A percentile compares a stretch with the other conserved stretches of the same genome.
phyloP scores from a whole-genome alignment of 2,797 vertebrate genomes.

The Heterohyrax brucei region DNA sequence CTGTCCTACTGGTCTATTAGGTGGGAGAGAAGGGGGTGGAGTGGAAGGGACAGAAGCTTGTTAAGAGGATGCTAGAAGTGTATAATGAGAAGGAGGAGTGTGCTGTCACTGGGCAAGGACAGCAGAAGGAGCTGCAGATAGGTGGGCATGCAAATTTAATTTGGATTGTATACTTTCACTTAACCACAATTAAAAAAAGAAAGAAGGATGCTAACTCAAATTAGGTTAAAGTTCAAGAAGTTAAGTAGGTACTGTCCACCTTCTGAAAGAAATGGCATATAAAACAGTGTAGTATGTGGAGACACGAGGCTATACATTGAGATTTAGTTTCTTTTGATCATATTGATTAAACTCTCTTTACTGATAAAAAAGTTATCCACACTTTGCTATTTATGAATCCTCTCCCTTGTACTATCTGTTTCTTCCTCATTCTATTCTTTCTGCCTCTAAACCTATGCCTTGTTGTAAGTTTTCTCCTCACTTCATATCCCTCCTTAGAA shows the following conservation, averaged over 20 bases:
- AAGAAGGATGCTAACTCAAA: not conserved
- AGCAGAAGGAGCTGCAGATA: no score
- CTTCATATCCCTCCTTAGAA: no score
- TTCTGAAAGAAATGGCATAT: not conserved
- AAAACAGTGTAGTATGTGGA: not conserved
- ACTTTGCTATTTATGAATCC: no score
- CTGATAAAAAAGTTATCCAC: not conserved
- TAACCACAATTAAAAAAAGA: not conserved
- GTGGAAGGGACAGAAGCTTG: no score
- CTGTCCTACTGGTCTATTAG: no score
- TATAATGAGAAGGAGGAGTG: no score
- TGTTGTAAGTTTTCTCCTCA: no score
- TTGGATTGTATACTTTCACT: no score
- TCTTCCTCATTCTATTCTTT: not conserved
- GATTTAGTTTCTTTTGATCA: not conserved
- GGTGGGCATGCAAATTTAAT: no score
- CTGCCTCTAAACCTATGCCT: not conserved
- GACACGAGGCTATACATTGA: not conserved
- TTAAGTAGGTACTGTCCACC: not conserved
- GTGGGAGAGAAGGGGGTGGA: no score
- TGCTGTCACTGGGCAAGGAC: no score
- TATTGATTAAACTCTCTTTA: not conserved
- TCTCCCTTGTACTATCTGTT: not conserved
- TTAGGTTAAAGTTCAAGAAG: not conserved
- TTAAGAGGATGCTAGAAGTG: no score